Evolutionary conservation across 2,797 vertebrate species (phyloP), one percentile per base, ranked within the genome.

Genomic region (Mormyrops boulengeri): DNA sequence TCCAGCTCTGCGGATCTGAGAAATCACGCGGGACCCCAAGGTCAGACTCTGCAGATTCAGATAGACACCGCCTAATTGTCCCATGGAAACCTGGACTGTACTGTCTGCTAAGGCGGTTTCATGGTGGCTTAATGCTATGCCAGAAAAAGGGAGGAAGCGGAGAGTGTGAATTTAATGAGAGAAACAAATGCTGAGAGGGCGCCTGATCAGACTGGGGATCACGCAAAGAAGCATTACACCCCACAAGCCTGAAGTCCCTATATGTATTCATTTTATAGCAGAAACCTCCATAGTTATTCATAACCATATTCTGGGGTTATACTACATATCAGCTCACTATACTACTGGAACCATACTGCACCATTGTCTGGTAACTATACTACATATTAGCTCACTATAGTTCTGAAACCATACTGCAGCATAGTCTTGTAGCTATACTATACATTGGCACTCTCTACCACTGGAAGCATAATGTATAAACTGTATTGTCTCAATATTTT

Each of bases 31-130:
- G 19, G 41, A 82, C 41, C 77, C 19, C 77, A 82, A 82, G 77
- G 77, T 82, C 77, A 82, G 19, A 82, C 77, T 77, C 69, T 82
- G 77, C 77, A 82, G 77, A 82, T 22, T 44, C 77, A 82, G 30
- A 47, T 11, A 82, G 77, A 82, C 41, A 1, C 44, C 19, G 2
- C 19, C 69, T 47, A 82, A 82, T 82, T 82, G 38, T 82, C 19
- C 41, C 77, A 82, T 1, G 41, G 77, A 82, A 47, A 82, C 41
- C 41, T 19, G 8, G 41, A 82, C 77, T 47, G 9, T 47, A 7
- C 77, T 47, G 30, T 82, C 41, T 47, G 41, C 38, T 82, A 47
- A 22, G 77, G n/a, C 41, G 41, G 77, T 22, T 47, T 82, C 41
- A 82, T 47, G 77, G 77, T 82, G 77, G 19, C 41, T 82, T 47